phyloP scores from a whole-genome alignment of 92 coral and sea anemone genomes.

The Zoanthus gigantus region DNA sequence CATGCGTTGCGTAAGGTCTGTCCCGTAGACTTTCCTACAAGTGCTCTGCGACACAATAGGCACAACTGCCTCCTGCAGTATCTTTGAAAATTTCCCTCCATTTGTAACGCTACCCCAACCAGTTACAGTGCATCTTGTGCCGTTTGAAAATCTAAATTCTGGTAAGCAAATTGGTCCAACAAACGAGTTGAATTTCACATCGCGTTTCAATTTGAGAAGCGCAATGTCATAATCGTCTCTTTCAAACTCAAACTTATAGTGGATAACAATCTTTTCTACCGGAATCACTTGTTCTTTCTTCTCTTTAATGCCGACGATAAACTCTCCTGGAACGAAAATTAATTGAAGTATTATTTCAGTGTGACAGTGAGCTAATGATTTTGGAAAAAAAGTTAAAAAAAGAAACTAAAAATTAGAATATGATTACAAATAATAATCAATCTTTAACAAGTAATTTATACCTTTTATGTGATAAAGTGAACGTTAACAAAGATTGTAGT shows the following conservation, averaged over 20 bases:
- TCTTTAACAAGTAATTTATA: too few species aligned
- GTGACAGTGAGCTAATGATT: too few species aligned
- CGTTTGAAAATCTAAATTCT: constrained; percentile 68
- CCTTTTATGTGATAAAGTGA: too few species aligned
- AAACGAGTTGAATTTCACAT: constrained; percentile 66
- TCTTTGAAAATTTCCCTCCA: constrained; percentile 57
- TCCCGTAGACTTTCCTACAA: constrained; percentile 64
- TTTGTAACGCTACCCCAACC: constrained; percentile 87
- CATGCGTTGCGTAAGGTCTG: constrained; percentile 78
- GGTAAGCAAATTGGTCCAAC: constrained; percentile 88
- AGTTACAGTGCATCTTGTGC: constrained; percentile 80
- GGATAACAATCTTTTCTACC: constrained; percentile 72
- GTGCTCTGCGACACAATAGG: constrained; percentile 68
- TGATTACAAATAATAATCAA: too few species aligned
- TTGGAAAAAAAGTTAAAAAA: too few species aligned
- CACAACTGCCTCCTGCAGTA: constrained; percentile 82
- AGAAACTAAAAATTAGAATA: too few species aligned
- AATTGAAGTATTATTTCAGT: not conserved
- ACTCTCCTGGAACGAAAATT: constrained; percentile 64
- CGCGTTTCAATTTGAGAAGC: constrained; percentile 69
- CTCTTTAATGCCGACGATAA: constrained; percentile 64
- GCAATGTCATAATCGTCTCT: constrained; percentile 85
- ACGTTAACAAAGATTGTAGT: too few species aligned
- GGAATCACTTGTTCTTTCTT: constrained; percentile 83
- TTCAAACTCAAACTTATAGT: constrained; percentile 54